A percentile compares a stretch with the other conserved stretches of the same genome.
phyloP scores from a whole-genome alignment of 2,797 vertebrate genomes.

The Cottoperca gobio region DNA sequence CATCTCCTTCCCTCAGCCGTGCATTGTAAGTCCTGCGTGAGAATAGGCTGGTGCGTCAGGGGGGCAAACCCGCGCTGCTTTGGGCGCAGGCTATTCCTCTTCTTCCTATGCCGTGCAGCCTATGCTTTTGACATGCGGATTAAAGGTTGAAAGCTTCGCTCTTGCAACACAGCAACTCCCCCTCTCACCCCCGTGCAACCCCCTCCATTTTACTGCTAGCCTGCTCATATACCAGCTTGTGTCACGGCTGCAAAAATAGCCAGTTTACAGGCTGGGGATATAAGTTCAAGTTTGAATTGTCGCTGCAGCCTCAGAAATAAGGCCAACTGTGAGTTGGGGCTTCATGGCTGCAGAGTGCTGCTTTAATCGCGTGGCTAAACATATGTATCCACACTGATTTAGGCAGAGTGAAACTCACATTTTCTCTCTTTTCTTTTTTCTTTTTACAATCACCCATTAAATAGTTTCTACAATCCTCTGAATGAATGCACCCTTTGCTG shows the following conservation, averaged over 20 bases:
- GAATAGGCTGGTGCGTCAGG: conserved; percentile 60
- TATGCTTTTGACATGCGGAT: conserved; percentile 81
- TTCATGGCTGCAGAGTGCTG: conserved; percentile 34
- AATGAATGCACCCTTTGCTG: conserved; percentile 63
- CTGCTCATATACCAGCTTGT: conserved; percentile 55
- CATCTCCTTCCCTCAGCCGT: conserved; percentile 55
- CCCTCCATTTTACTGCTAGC: conserved; percentile 50
- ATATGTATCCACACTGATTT: conserved; percentile 54
- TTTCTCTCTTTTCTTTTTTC: conserved; percentile 23
- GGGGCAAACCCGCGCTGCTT: conserved; percentile 41
- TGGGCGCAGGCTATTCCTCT: conserved; percentile 61
- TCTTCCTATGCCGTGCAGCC: conserved; percentile 67
- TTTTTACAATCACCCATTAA: conserved; percentile 59
- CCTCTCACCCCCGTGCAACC: conserved; percentile 37
- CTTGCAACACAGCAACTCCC: conserved; percentile 58
- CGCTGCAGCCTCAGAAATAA: conserved; percentile 45
- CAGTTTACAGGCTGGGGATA: conserved; percentile 54
- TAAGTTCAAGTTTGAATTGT: conserved; percentile 71
- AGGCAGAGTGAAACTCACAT: conserved; percentile 36
- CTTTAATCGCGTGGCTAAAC: conserved; percentile 56
- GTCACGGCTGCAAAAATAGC: conserved; percentile 55
- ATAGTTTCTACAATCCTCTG: conserved; percentile 60
- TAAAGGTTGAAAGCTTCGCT: conserved; percentile 80
- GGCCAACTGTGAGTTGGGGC: conserved; percentile 49
- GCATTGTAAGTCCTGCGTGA: conserved; percentile 68